These are phyloP conservation scores for Limnephilus lunatus DNA, from an alignment of 2,888 invertebrate genomes.

Conservation along the genomic window DNA sequence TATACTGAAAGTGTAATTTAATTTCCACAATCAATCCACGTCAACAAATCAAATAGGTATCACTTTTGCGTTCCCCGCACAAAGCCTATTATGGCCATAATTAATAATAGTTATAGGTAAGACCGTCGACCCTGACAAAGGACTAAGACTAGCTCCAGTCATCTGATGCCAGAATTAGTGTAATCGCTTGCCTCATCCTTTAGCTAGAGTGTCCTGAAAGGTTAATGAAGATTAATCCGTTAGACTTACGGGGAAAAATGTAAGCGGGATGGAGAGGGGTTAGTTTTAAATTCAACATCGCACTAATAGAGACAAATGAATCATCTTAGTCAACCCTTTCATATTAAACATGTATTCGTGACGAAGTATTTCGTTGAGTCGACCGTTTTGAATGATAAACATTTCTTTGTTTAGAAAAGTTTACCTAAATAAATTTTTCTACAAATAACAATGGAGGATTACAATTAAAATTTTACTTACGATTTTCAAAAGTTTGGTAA, in stretches of 20 bases:
- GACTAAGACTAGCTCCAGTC: conserved; percentile 5
- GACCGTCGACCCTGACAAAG: conserved; percentile 7
- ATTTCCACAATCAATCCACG: background rate
- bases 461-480: no score
- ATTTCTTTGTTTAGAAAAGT: background rate
- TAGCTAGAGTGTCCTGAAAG: conserved; percentile 53
- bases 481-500: no score
- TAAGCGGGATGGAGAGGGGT: conserved; percentile 10
- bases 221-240: conserved; percentile 63
- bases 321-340: conserved; percentile 27
- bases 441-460: no score
- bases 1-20: background rate
- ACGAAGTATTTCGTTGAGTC: conserved; percentile 4
- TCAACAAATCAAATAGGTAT: background rate
- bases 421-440: no score
- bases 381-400: background rate
- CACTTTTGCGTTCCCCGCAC: conserved; percentile 1
- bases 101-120: conserved; percentile 15
- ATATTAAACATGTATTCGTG: conserved; percentile 31
- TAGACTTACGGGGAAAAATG: conserved; percentile 52
- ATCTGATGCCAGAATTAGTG: conserved; percentile 42
- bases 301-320: conserved; percentile 57
- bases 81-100: background rate
- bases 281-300: conserved; percentile 54
- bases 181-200: conserved; percentile 47